Conservation (phyloP, 1,140 invertebrate species). For the Gyrodactylus bullatarudis region DNA sequence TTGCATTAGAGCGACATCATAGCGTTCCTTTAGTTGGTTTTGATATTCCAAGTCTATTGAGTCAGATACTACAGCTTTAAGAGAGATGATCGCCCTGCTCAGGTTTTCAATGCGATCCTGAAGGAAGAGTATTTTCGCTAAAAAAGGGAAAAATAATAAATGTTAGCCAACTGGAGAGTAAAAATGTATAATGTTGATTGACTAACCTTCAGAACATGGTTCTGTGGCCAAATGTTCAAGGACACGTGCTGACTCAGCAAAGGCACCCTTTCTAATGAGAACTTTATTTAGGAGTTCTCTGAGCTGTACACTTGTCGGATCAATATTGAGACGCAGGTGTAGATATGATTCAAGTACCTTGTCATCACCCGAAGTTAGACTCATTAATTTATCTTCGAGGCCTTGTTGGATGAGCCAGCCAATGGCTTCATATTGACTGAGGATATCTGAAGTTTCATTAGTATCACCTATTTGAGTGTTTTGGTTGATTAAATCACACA, state of each 20-base stretch:
- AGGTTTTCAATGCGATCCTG: background rate
- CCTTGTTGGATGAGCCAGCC: background rate
- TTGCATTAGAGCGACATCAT: background rate
- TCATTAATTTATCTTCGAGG: background rate
- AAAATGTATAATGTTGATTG: background rate
- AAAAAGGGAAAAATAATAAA: background rate
- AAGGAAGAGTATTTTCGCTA: background rate
- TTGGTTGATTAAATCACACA: background rate
- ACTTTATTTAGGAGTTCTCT: background rate
- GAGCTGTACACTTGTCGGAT: background rate
- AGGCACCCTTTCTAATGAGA: background rate
- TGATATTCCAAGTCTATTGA: background rate
- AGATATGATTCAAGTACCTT: background rate
- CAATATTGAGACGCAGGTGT: background rate
- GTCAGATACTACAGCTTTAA: background rate
- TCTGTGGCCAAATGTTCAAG: background rate
- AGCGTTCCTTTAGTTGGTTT: background rate
- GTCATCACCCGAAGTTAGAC: background rate
- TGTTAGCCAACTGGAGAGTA: background rate
- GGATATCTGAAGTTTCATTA: background rate
- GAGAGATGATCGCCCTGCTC: background rate
- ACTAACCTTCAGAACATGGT: background rate
- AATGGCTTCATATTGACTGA: background rate
- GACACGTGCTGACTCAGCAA: background rate
- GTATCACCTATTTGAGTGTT: background rate